Evolutionary conservation across 2,888 invertebrate genomes (phyloP).

Genomic region (Malthinus seriepunctatus): DNA sequence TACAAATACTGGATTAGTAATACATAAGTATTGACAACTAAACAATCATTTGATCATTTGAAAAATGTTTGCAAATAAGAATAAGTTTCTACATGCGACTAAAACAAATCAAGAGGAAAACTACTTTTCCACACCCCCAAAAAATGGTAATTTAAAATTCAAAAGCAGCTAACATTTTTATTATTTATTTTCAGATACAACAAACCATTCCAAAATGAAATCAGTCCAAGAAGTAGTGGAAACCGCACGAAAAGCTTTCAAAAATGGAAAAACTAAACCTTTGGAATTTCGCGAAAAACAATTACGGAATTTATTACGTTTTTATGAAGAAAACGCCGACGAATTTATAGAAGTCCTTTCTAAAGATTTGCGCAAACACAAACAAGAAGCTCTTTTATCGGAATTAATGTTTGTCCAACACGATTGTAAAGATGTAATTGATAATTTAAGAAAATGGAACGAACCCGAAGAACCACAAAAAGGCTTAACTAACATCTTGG

Average conservation of each 20-base stretch:
- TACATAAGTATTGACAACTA: no score
- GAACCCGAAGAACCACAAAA: conserved; percentile 75
- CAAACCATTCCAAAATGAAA: not conserved
- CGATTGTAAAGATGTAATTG: conserved; percentile 72
- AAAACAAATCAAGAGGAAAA: no score
- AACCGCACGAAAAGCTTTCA: conserved; percentile 60
- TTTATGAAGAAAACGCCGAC: conserved; percentile 79
- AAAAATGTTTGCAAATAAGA: no score
- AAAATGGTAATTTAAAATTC: no score
- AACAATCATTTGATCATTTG: no score
- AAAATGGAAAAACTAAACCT: conserved; percentile 76
- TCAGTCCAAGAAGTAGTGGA: conserved; percentile 9
- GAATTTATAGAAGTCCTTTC: conserved; percentile 74
- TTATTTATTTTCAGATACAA: not conserved
- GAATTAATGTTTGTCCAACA: conserved; percentile 79
- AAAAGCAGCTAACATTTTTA: no score
- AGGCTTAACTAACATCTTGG: conserved; percentile 72
- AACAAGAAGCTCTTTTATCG: conserved; percentile 75
- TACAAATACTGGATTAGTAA: no score
- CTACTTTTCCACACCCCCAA: no score
- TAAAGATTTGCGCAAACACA: conserved; percentile 78
- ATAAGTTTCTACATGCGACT: no score
- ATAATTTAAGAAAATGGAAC: conserved; percentile 76
- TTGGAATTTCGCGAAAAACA: conserved; percentile 81
- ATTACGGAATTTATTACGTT: conserved; percentile 70